Evolutionary conservation across 2,797 vertebrate species (phyloP), one percentile per base, ranked within the genome.

Genomic region (Falco naumanni): DNA sequence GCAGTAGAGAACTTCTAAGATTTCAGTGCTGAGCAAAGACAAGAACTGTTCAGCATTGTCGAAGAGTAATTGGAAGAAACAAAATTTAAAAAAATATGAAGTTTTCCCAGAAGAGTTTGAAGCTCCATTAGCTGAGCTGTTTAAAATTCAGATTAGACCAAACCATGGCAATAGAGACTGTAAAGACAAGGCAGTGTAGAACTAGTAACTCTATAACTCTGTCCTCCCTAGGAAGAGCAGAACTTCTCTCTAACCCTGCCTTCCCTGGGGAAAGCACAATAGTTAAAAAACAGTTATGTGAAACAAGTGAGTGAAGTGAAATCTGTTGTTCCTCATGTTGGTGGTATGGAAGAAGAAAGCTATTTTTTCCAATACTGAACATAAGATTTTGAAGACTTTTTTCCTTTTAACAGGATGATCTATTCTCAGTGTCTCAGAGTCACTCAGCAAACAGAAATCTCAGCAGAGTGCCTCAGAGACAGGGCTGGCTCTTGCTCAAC

Each of bases 401-500:
- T 3, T 95, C 28, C 47, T 94, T 94, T 87, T 90, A 66, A 50
- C 80, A 94, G 92, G 59, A 76, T 1, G 78, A 93, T 89, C 65
- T 96, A 10, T 95, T 94, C 53, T 86, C 84, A 19, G 41, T 76
- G 56, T 96, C 89, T 69, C 95, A 98, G 97, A 93, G 89, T 87
- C 95, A 94, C 7, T 11, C 56, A 11, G 78, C 80, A 82, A 95
- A 84, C 39, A 97, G 94, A 91, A 94, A 85, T 86, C 93, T 91
- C 18, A 92, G 89, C 81, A 97, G 94, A 95, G 92, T 75, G 74
- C 64, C 96, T 84, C 98, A 98, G 68, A 97, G 69, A 82, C 98
- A 98, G 18, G 97, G 96, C 54, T 97, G 84, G 3, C 98, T 99
- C 97, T 98, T 99, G 37, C 97, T 99, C 56, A 98, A 96, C 87